Base-by-base conservation (phyloP, 2,113 vertebrate genomes). In the Oenanthe melanoleuca region DNA sequence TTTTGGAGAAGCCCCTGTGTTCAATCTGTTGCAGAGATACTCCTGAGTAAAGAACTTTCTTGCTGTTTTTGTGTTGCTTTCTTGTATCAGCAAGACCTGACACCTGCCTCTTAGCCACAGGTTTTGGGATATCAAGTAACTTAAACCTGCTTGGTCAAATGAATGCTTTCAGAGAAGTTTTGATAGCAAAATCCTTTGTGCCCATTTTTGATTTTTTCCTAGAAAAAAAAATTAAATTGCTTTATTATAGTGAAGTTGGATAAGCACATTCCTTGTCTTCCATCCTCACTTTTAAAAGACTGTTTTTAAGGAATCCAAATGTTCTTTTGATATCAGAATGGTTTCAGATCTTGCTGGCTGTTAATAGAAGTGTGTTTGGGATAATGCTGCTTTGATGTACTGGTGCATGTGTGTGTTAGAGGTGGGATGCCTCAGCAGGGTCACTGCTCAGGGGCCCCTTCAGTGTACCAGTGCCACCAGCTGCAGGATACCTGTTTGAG, bases 331-430 rank as follows among this genome's bases (percentile, higher is more conserved):
- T 89, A 52, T 67, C 42, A 57, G 44, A 60, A 56, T 40, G 53
- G 34, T 92, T 92, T 86, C 47, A 60, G 47, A 45, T 95, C 59
- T 80, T 91, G 50, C 50, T 91, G 70, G 33, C 50, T 80, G 18
- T 88, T 59, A 57, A 13, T 13, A 79, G 70, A 71, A 57, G 42
- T 6, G 34, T 37, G 24, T 63, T 80, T 92, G 79, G 60, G 83
- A 33, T 80, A 15, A 3, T 40, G 52, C 33, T 88, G 29, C 47
- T 79, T 81, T 1, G 1, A 33, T 0, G 0, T 57, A 14, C 0
- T 8, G 29, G 31, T 80, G 73, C 19, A 5, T 20, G 12, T 12
- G 28, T 24, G 6, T 3, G 2, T 78, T 40, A 53, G 61, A 66
- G 53, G 47, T 8, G 15, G 31, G 47, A 7, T 69, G 23, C 14